phyloP scores from a whole-genome alignment of 2,888 invertebrate genomes.

The Ceramica pisi region DNA sequence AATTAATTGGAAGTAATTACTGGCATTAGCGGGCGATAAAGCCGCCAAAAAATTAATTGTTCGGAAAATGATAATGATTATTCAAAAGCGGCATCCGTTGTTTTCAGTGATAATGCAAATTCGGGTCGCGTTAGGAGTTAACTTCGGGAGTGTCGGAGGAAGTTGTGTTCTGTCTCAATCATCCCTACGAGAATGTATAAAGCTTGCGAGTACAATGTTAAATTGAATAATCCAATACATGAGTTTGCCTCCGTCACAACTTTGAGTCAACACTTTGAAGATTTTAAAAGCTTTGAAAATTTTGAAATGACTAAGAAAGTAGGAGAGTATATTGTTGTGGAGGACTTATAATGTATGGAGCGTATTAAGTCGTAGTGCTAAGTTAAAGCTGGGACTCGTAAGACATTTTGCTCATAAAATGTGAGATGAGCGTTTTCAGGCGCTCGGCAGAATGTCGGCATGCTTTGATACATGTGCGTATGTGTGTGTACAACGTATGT shows the following conservation, averaged over 20 bases:
- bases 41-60: conserved; percentile 58
- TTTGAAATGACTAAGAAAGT: conserved; percentile 35
- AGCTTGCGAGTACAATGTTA: conserved; percentile 70
- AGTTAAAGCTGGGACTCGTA: conserved; percentile 46
- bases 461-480: conserved; percentile 28
- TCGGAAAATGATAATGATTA: conserved; percentile 59
- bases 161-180: conserved; percentile 69
- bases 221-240: conserved; percentile 75
- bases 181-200: conserved; percentile 71
- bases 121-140: conserved; percentile 61
- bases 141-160: conserved; percentile 58
- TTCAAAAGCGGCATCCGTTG: conserved; percentile 60
- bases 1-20: conserved; percentile 49
- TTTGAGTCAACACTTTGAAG: conserved; percentile 54
- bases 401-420: conserved; percentile 54
- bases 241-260: conserved; percentile 47
- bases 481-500: conserved; percentile 24
- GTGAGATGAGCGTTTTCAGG: conserved; percentile 48
- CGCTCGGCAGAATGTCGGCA: conserved; percentile 41
- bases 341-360: conserved; percentile 40
- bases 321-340: conserved; percentile 39
- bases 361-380: conserved; percentile 49
- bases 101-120: conserved; percentile 68
- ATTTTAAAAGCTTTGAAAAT: conserved; percentile 57
- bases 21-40: conserved; percentile 44